Base-by-base conservation (phyloP, 92 coral and sea anemone species). In the Epizoanthus ramosus region DNA sequence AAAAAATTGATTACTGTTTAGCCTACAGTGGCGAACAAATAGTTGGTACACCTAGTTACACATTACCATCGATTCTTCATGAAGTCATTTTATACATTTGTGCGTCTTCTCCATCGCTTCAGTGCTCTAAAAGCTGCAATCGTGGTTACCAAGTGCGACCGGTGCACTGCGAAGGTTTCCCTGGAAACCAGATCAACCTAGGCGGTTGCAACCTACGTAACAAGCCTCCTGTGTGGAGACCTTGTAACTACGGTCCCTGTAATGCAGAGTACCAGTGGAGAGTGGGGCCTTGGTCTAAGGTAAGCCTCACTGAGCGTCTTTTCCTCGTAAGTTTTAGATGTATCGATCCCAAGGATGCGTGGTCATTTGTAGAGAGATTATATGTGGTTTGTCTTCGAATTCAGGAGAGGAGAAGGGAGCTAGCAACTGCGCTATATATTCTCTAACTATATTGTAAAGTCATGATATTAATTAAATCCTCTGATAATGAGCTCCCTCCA, bases 271-370 rank as follows among this genome's bases (percentile, higher is more conserved):
- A 87, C 68, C 85, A 87, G 37, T 97, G 99, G 99, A 83, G 89
- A 69, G 92, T 90, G 3, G 98, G 98, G 13, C 87, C 90, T 52
- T 97, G 99, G 99, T 92, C 97, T 21, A 64, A 87, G 92, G 99
- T 94, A 87, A 71, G 79, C 54, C 6, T 6, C 25, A n/a, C n/a
- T n/a, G n/a, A 19, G 18, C 47, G 37, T 45, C 43, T 52, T 24
- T 31, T 0, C 17, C 25, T 68, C 3, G 15, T 22, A 57, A 35
- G 18, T 17, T 19, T 15, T 43, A 52, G 15, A 50, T 50, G 2
- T 50, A 50, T 50, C 14, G 15, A 50, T 50, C 47, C 50, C 10
- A 43, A 43, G 50, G 50, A 6, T 43, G 50, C 50, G 8, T 43
- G 50, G 50, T 43, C 12, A 10, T 43, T 43, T 43, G 50, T 43